Evolutionary conservation across 2,113 vertebrate species (phyloP).

Genomic region (Sceloporus undulatus): DNA sequence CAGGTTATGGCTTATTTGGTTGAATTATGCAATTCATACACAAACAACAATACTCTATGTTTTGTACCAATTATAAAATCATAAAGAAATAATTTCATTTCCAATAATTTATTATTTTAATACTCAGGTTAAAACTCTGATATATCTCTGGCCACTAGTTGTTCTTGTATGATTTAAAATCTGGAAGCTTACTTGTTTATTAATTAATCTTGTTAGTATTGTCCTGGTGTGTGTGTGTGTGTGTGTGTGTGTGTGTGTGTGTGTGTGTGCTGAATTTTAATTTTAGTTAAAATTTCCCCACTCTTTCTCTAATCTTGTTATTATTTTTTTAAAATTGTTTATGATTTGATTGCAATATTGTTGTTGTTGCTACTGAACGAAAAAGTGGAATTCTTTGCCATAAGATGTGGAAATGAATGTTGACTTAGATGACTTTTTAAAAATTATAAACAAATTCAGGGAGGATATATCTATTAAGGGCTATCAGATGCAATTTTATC

Average conservation of each 20-base stretch:
- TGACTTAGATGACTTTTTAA: neutral
- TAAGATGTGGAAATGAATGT: neutral
- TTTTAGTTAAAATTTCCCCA: neutral
- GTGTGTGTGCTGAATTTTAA: too few relatives aligned
- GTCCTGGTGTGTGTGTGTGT: too few relatives aligned
- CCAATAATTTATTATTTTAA: slow-evolving; percentile 18
- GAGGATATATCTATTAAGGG: neutral
- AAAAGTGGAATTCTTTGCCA: neutral
- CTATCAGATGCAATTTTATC: neutral
- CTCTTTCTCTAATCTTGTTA: neutral
- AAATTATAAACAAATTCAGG: neutral
- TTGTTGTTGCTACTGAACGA: neutral
- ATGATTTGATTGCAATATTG: neutral
- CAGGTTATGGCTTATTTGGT: slow-evolving; percentile 24
- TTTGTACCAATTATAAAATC: slow-evolving; percentile 50
- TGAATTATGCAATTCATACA: neutral
- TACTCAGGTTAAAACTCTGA: neutral
- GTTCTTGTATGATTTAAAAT: neutral
- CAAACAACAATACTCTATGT: neutral
- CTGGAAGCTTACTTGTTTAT: neutral
- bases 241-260: too few relatives aligned
- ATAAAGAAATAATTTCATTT: slow-evolving; percentile 26
- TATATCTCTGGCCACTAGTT: neutral
- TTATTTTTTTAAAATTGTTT: neutral
- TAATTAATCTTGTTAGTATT: neutral